Evolutionary conservation across 2,888 invertebrate genomes (phyloP).

Genomic region (Notocelia uddmanniana): DNA sequence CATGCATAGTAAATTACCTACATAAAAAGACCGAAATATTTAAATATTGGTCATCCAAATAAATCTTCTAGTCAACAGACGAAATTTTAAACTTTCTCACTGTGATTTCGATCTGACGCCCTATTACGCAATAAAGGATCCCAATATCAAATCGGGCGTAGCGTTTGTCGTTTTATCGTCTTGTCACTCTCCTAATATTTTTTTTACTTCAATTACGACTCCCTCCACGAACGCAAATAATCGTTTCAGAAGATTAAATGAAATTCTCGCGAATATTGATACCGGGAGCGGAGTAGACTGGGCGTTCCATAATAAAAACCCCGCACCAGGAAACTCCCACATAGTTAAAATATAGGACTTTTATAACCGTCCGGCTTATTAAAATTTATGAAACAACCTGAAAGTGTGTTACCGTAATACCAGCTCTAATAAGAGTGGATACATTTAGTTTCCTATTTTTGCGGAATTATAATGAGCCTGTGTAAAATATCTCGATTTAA

Average conservation of each 20-base stretch:
- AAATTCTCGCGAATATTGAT: slow-evolving; percentile 73
- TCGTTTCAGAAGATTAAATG: slow-evolving; percentile 74
- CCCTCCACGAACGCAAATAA: slow-evolving; percentile 73
- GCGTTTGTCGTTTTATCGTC: slow-evolving; percentile 80
- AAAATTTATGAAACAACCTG: slow-evolving; percentile 47
- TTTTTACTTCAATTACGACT: slow-evolving; percentile 77
- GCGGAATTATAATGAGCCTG: slow-evolving; percentile 26
- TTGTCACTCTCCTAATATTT: slow-evolving; percentile 78
- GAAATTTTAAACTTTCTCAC: slow-evolving; percentile 36
- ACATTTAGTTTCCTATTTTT: slow-evolving; percentile 39
- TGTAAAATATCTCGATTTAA: slow-evolving; percentile 24
- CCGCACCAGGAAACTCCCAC: slow-evolving; percentile 44
- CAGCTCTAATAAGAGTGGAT: slow-evolving; percentile 43
- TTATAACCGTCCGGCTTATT: slow-evolving; percentile 47
- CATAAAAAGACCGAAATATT: neutral
- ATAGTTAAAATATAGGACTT: slow-evolving; percentile 47
- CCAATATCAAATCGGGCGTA: slow-evolving; percentile 77
- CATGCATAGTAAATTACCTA: neutral
- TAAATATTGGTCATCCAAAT: neutral
- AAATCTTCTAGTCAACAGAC: slow-evolving; percentile 5
- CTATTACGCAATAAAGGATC: slow-evolving; percentile 75
- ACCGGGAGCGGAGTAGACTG: slow-evolving; percentile 58
- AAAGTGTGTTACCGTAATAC: slow-evolving; percentile 44
- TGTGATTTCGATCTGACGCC: slow-evolving; percentile 62
- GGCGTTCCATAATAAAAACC: slow-evolving; percentile 47